phyloP scores from a whole-genome alignment of 2,113 vertebrate genomes.

The Catharus minimus region DNA sequence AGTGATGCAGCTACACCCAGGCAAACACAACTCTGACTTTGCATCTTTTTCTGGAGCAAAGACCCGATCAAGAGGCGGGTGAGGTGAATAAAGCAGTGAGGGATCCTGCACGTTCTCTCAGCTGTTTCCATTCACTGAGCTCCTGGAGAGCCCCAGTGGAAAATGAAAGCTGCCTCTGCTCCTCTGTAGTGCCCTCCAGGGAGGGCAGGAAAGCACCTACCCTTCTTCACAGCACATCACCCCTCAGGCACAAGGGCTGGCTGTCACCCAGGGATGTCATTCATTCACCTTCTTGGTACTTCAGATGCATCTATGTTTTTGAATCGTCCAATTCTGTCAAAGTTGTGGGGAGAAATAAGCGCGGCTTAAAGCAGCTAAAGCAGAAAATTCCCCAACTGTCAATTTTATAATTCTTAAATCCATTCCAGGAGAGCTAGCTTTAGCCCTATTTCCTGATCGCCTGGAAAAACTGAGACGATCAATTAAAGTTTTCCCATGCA shows the following conservation, averaged over 20 bases:
- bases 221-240: not conserved
- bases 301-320: not conserved
- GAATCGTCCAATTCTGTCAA: not conserved
- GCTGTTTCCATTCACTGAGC: not conserved
- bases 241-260: not conserved
- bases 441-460: not conserved
- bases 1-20: not conserved
- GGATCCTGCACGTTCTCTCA: not conserved
- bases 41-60: not conserved
- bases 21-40: not conserved
- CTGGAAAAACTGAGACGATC: constrained; percentile 7
- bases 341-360: not conserved
- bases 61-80: fast-evolving
- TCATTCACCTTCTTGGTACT: not conserved
- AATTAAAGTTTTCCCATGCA: constrained; percentile 57
- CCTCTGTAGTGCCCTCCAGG: not conserved
- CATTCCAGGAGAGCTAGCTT: constrained; percentile 20
- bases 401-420: constrained; percentile 33
- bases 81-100: not conserved
- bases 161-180: constrained; percentile 13
- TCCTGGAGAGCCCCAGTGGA: not conserved
- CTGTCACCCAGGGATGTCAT: not conserved
- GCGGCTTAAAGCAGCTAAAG: constrained; percentile 16
- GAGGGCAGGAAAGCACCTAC: constrained; percentile 24
- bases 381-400: constrained; percentile 42